Evolutionary conservation across 2,113 vertebrate genomes (phyloP), one percentile per base, ranked within the genome.

Genomic region (Onychostoma macrolepis): DNA sequence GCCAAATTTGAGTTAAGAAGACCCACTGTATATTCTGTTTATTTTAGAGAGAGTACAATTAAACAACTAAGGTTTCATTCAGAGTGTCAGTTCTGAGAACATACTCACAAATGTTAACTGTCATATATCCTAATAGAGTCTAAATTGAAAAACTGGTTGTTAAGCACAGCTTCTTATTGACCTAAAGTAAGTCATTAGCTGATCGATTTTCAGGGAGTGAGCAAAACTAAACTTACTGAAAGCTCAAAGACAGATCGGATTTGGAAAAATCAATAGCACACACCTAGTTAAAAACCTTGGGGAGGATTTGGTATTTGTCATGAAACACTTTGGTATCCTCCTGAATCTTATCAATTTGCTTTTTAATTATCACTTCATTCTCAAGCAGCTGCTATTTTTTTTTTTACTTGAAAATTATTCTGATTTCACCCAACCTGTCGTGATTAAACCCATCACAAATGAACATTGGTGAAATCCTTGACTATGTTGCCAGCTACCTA

Each of bases 401-500:
- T 45, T 48, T 48, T 2, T 0, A 3, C 28, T 69, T 26, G 3
- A 11, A 15, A 72, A n/a, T 45, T 6, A 71, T 50, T 24, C 67
- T 26, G 28, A 83, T 48, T 28, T 65, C 21, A 28, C 63, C 15
- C 80, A 69, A 45, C 13, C 15, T 69, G 56, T 41, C 2, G 4
- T 19, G 13, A 28, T 13, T 24, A 50, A 83, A 69, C 43, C 24
- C 61, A 65, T 48, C 17, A 43, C 61, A 43, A 33, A 15, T 50
- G 17, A 83, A 69, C 21, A 17, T 83, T 12, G 38, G 36, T 8
- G 3, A 83, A 84, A 4, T 0, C 91, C 92, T 95, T 95, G 91
- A 95, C 45, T 2, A 15, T 28, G 6, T 7, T 7, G 26, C 79
- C 92, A 99, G 98, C 92, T 99, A 99, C 92, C 92, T 99, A 92